phyloP scores from a whole-genome alignment of 2,113 vertebrate genomes.

The Tympanuchus pallidicinctus region DNA sequence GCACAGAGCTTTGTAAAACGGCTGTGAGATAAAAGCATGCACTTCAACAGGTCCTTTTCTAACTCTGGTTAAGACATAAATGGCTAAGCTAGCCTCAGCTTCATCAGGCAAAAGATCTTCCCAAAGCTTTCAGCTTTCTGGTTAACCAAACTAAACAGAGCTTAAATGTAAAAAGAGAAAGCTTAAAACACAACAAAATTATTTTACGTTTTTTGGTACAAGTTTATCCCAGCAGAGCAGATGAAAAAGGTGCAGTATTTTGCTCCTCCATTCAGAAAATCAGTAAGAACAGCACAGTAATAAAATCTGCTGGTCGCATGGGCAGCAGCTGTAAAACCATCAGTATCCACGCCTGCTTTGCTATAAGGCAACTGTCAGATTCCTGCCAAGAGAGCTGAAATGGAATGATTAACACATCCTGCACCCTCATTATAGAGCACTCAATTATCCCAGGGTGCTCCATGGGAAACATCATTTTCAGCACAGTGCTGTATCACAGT shows the following conservation, averaged over 20 bases:
- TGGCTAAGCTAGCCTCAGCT: neutral
- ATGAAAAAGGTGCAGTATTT: accelerated
- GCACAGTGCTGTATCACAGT: accelerated
- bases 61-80: neutral
- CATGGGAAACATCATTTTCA: neutral
- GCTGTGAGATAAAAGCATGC: accelerated
- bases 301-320: neutral
- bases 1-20: accelerated
- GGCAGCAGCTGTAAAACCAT: neutral
- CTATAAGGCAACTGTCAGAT: neutral
- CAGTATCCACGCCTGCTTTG: neutral
- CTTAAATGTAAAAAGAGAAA: neutral
- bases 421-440: neutral
- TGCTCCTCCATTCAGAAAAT: neutral
- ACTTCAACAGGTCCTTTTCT: neutral
- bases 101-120: neutral
- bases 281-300: neutral
- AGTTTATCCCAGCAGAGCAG: neutral
- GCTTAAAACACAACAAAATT: neutral
- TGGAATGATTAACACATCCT: slow-evolving; percentile 8
- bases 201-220: neutral
- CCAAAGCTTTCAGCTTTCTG: neutral
- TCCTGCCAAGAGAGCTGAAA: neutral
- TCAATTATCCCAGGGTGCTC: neutral
- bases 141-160: neutral